Base-by-base conservation (phyloP, 1,140 invertebrate species). In the Drosophila jambulina region DNA sequence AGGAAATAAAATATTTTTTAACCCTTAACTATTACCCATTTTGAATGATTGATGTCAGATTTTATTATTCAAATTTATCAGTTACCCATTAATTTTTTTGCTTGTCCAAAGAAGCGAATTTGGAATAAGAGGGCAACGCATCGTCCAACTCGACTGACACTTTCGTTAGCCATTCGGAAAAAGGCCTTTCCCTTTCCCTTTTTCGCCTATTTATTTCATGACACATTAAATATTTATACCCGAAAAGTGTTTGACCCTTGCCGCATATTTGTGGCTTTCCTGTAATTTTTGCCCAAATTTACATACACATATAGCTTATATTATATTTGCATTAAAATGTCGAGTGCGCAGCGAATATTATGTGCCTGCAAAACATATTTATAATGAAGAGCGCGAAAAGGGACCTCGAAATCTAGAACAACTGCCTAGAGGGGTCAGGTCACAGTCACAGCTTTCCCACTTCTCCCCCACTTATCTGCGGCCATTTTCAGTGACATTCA, bases 401-500 rank as follows among this genome's bases (percentile, higher is more conserved):
- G 27, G 65, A 21, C 46, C 78, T 56, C 59, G 25, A 78, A 84
- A 84, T 84, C 78, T 85, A 84, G 82, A 75, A 64, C 78, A 84
- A 49, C 32, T 29, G 15, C 51, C 25, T 6, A 32, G 34, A 29
- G 61, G 63, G 48, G 49, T 69, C 63, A 40, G 54, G 46, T 27
- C 27, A 32, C 25, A 23, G 32, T 23, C 32, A 25, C 21, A 56
- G 68, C 17, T 72, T 49, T 71, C 15, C 32, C 32, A 34, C 32
- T 34, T 32, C 10, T 13, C 32, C 32, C 29, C 36, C 43, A 32
- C 43, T 25, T 59, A 32, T 69, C 51, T 38, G 48, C 23, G 46
- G 65, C 51, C 27, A 40, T 61, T 68, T 71, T 51, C 62, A 75
- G 54, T 88, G 84, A 88, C 84, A 88, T 90, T 88, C 85, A 90